Evolutionary conservation across 2,113 vertebrate genomes (phyloP), one percentile per base, ranked within the genome.

Genomic region (Grallaria varia): DNA sequence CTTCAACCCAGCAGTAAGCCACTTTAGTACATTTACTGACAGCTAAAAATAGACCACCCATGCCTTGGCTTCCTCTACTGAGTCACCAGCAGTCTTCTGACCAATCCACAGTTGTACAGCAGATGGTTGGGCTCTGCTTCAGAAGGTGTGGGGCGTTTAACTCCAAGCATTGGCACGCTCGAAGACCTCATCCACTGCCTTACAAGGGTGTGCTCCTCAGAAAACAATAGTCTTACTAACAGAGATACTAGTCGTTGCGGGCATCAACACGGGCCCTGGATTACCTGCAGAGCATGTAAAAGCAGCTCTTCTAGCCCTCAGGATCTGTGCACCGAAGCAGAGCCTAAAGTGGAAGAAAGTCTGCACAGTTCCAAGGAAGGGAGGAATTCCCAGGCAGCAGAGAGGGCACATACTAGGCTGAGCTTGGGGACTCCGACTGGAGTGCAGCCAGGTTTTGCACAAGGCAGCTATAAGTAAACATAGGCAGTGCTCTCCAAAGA

Each of bases 1-100:
- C 85, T 90, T 96, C 79, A 82, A 88, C 96, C 93, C 82, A 91
- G 82, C 94, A 90, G 90, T 93, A 91, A 95, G 90, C 94, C 85
- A 93, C 94, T 95, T 93, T 25, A 94, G 90, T 90, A 77, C 94
- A 86, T 94, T 90, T 90, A 90, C 94, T 92, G 94, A 67, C 63
- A 93, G 75, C 92, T 96, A 96, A 94, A 97, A 96, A 97, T 96
- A 96, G 92, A 66, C 15, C 0, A 5, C 14, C 92, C 72, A 30
- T 92, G 90, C 79, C 72, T 92, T 6, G 0, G 67, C 90, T 97
- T 93, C 90, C 79, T 90, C 76, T 25, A 35, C 73, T 93, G 90
- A 94, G 83, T 96, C 92, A 95, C 88, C 75, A 77, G 53, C 67
- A 92, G 49, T 21, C 88, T 87, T 92, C 86, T 86, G 92, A 79